Evolutionary conservation across 2,888 invertebrate species (phyloP), one percentile per base, ranked within the genome.

Genomic region (Pardosa pseudoannulata): DNA sequence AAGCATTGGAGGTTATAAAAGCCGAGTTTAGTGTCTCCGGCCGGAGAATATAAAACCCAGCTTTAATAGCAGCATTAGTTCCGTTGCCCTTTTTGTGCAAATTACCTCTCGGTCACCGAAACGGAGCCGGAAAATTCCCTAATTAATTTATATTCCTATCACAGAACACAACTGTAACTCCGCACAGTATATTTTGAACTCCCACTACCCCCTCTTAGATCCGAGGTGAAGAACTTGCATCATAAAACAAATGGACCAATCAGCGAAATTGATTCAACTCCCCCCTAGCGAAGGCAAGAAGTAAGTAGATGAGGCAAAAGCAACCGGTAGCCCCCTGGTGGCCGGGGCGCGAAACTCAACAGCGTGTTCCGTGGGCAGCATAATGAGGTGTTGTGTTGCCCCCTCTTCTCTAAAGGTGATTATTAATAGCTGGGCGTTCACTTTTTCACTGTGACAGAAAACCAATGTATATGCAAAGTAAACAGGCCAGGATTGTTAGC

Each of bases 171-270:
- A 56, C 23, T 56, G 19, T n/a, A n/a, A n/a, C n/a, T n/a, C n/a
- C n/a, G 23, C 56, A 16, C 16, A 46, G 23, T 16, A 2, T 56
- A 56, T 23, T 56, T n/a, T n/a, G 1, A 19, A 56, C 56, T 56
- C 56, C 56, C 23, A 56, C 23, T 13, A 46, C 9, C n/a, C n/a
- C n/a, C n/a, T 46, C 9, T 16, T n/a, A 46, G 16, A 5, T 11
- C 23, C n/a, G 23, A 56, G 23, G 56, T 56, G 16, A 56, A 56
- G 16, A 16, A 23, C 56, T 56, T 56, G 11, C 56, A 23, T 56
- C 56, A 56, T 56, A 56, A 56, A 56, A 56, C 56, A 56, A 56
- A 56, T 56, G 56, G 56, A 56, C 56, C 56, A 56, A 56, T 56
- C 56, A 56, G 56, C 5, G 23, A 56, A 56, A 56, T 56, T 56